Conservation (phyloP, 2,113 vertebrate species). For the Nettapus auritus region DNA sequence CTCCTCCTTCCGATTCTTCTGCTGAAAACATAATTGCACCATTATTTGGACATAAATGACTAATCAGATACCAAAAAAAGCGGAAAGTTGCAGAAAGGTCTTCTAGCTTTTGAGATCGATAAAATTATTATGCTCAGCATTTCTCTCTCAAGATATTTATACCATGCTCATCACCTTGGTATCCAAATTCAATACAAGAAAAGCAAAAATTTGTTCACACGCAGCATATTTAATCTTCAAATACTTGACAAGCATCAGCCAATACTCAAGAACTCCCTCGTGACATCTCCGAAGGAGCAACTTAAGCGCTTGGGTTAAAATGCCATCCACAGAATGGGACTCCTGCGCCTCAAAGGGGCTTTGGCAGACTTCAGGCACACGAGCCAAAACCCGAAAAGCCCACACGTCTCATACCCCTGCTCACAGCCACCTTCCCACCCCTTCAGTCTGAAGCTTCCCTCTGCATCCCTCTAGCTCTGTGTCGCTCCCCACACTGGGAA, state of each 20-base stretch:
- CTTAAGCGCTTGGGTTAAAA: not conserved
- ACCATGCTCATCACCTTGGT: not conserved
- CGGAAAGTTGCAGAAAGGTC: not conserved
- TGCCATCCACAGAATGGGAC: not conserved
- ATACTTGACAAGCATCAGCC: conserved; percentile 38
- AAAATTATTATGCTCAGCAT: conserved; percentile 17
- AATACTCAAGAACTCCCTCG: not conserved
- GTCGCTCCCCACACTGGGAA: not conserved
- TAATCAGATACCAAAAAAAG: not conserved
- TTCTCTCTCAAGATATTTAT: conserved; percentile 23
- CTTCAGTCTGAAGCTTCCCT: not conserved
- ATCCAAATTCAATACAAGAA: conserved; percentile 8
- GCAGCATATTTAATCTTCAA: conserved; percentile 5
- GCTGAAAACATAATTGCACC: not conserved
- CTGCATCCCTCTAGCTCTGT: not conserved
- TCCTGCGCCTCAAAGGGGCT: accelerated
- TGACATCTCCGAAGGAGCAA: not conserved
- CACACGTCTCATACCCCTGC: accelerated
- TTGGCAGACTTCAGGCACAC: not conserved
- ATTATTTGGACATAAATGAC: not conserved
- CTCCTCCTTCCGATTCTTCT: not conserved
- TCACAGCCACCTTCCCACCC: accelerated
- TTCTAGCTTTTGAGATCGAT: conserved; percentile 33
- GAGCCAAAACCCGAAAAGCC: not conserved
- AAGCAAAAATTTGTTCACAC: conserved; percentile 8